Percentiles rank a stretch among this genome's conserved stretches.
phyloP scores from a whole-genome alignment of 2,888 invertebrate species.

The Ormyrus labotus region DNA sequence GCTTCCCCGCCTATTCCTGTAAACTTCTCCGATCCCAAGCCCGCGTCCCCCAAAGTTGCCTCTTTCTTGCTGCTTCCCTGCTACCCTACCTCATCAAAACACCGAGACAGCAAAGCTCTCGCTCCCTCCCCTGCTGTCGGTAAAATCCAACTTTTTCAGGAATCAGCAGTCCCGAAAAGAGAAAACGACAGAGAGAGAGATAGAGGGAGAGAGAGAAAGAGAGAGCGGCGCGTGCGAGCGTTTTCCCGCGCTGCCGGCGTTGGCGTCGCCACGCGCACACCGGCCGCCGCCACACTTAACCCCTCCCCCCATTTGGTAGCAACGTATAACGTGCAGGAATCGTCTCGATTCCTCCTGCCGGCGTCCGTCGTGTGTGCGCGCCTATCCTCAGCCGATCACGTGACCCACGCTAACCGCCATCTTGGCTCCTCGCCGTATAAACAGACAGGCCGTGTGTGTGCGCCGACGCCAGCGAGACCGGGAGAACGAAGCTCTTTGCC shows the following conservation, averaged over 20 bases:
- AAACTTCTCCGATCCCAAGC: too few species aligned
- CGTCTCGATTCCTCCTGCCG: not conserved
- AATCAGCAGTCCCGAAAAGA: too few species aligned
- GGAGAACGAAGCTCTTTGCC: constrained; percentile 55
- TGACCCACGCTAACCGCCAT: constrained; percentile 82
- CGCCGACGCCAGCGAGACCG: constrained; percentile 62
- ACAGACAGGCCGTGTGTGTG: constrained; percentile 77
- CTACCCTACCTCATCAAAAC: too few species aligned
- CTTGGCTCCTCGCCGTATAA: constrained; percentile 78
- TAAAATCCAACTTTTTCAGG: too few species aligned
- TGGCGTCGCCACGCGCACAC: constrained; percentile 26
- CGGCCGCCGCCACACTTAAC: not conserved
- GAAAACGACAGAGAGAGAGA: too few species aligned
- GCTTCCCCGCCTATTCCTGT: too few species aligned
- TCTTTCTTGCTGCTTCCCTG: too few species aligned
- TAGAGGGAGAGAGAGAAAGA: not conserved
- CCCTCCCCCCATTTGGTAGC: not conserved
- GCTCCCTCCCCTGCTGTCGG: too few species aligned
- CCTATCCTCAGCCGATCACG: constrained; percentile 69
- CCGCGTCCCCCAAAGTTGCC: too few species aligned
- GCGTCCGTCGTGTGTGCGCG: constrained; percentile 40
- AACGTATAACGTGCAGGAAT: not conserved
- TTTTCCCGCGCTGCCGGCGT: constrained; percentile 9
- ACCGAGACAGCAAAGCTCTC: too few species aligned
- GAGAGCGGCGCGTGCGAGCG: too few species aligned